These are phyloP conservation scores for Atherix ibis DNA, from an alignment of 2,888 invertebrate species.

Conservation along the genomic window DNA sequence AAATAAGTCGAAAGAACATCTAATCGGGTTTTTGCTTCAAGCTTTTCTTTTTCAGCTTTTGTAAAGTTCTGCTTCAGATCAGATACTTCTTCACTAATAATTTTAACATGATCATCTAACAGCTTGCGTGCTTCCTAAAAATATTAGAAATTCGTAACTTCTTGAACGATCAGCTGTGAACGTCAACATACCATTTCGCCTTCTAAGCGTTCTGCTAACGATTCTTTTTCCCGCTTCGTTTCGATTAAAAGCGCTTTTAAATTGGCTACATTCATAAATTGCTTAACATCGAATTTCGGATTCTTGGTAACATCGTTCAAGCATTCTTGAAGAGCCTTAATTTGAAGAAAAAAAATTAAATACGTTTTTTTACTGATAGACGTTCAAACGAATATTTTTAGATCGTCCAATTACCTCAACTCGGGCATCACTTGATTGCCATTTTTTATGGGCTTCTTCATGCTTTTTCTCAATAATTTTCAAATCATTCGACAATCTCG, in stretches of 20 bases:
- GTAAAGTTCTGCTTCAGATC: slow-evolving; percentile 41
- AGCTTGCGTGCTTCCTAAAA: slow-evolving; percentile 30
- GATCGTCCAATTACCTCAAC: slow-evolving; percentile 20
- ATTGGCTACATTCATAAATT: slow-evolving; percentile 39
- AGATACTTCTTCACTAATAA: slow-evolving; percentile 36
- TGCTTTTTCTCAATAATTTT: slow-evolving; percentile 12
- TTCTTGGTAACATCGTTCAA: slow-evolving; percentile 32
- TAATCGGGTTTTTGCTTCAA: slow-evolving; percentile 66
- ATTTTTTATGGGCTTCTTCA: slow-evolving; percentile 23
- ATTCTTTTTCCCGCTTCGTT: slow-evolving; percentile 37
- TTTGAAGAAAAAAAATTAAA: not conserved
- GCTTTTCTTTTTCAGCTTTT: slow-evolving; percentile 49
- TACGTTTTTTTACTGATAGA: not conserved
- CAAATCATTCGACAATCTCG: slow-evolving; percentile 24
- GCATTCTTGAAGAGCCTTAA: slow-evolving; percentile 33
- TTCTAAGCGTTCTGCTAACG: slow-evolving; percentile 32
- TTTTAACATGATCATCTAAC: slow-evolving; percentile 30
- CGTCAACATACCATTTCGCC: slow-evolving; percentile 24
- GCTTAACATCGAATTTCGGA: slow-evolving; percentile 31
- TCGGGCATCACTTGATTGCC: slow-evolving; percentile 26
- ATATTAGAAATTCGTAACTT: not conserved
- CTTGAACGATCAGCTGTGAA: not conserved
- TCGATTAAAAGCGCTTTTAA: slow-evolving; percentile 42
- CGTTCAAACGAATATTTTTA: not conserved
- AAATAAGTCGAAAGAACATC: slow-evolving; percentile 80